Conservation (phyloP, 2,113 vertebrate species). For the Sander lucioperca region DNA sequence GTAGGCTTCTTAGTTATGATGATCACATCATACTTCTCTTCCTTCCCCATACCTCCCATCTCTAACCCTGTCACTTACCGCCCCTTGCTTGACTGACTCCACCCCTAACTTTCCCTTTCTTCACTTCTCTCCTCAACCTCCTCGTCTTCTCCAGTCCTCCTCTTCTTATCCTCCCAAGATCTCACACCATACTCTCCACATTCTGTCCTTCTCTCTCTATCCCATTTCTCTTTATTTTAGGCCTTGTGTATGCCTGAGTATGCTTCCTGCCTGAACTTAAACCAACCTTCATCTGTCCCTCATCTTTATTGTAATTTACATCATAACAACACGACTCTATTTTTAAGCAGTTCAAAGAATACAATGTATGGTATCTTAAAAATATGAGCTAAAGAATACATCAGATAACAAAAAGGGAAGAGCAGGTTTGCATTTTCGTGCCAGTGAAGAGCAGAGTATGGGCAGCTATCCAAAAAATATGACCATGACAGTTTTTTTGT, state of each 20-base stretch:
- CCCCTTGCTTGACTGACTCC: neutral
- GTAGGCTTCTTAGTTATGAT: neutral
- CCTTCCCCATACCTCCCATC: neutral
- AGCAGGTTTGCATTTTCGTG: neutral
- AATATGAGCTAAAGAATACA: neutral
- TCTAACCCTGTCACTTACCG: neutral
- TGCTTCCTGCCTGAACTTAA: neutral
- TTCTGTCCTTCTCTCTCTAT: neutral
- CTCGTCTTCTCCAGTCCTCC: constrained; percentile 1
- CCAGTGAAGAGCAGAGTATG: neutral
- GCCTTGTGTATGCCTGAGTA: neutral
- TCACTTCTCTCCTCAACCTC: neutral
- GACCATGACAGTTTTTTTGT: too few relatives aligned
- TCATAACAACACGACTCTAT: neutral
- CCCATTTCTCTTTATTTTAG: constrained; percentile 27
- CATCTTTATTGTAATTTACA: neutral
- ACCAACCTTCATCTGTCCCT: neutral
- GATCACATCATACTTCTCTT: neutral
- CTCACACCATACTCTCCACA: constrained; percentile 13
- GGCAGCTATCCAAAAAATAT: too few relatives aligned
- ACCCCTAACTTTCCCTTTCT: neutral
- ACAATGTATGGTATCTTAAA: neutral
- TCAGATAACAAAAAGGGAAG: neutral
- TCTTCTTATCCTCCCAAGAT: constrained; percentile 26
- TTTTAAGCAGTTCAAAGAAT: neutral